Conservation (phyloP, 1,140 invertebrate species). For the Ctenoplectra terminalis region DNA sequence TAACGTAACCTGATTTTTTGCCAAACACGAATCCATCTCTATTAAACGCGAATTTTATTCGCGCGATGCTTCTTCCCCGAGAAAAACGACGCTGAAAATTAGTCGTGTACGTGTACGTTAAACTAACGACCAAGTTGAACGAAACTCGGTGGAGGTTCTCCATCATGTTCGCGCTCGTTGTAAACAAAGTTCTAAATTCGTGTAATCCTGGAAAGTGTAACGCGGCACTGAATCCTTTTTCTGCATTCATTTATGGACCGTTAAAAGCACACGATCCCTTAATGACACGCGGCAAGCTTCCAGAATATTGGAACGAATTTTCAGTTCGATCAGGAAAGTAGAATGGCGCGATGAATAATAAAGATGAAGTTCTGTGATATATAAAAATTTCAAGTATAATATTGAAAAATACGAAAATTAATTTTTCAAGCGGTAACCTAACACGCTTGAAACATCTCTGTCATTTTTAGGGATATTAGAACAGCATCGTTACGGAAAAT, state of each 20-base stretch:
- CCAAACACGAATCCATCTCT: constrained; percentile 1
- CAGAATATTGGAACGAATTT: background rate
- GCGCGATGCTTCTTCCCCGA: background rate
- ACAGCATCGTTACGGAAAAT: too few relatives aligned
- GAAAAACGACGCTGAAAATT: constrained; percentile 6
- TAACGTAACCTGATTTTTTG: background rate
- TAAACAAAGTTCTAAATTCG: constrained; percentile 32
- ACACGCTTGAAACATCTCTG: too few relatives aligned
- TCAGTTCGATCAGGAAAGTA: background rate
- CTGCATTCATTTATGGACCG: constrained; percentile 15
- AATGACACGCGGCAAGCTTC: background rate
- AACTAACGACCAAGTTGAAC: constrained; percentile 9
- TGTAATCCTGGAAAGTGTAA: constrained; percentile 6
- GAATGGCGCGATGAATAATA: background rate
- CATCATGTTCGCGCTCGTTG: constrained; percentile 3
- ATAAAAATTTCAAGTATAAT: too few relatives aligned
- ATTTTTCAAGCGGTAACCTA: too few relatives aligned
- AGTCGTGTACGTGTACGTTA: background rate
- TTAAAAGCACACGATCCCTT: background rate
- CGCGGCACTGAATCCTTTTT: constrained; percentile 8
- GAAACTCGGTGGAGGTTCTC: background rate
- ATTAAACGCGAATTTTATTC: constrained; percentile 3
- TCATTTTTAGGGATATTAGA: too few relatives aligned
- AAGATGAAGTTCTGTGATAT: background rate
- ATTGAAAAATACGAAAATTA: too few relatives aligned